Evolutionary conservation across 2,888 invertebrate species (phyloP), one percentile per base, ranked within the genome.

Genomic region (Abscondita cerata): DNA sequence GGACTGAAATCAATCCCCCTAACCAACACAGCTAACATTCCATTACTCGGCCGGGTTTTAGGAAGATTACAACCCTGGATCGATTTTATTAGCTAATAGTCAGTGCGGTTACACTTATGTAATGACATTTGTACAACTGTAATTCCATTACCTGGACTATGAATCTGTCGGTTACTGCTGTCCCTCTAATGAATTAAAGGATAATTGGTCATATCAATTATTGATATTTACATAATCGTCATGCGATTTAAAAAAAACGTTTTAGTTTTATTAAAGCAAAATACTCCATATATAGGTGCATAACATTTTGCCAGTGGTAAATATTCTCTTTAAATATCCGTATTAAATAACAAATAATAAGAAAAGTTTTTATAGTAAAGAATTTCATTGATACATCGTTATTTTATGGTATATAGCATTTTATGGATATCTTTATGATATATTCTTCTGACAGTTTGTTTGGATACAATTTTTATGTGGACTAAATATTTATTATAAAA

Each of bases 21-120:
- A 70, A 65, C 70, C 71, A 72, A 70, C 72, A 70, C 70, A 69
- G 59, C 62, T 59, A 61, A 59, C 72, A 72, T 74, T 75, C 74
- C 73, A 68, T 68, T 66, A 68, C 72, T 67, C 68, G 68, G 64
- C 64, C 64, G 73, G 73, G 72, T 75, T 77, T 77, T 76, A 75
- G 75, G 74, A 74, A 76, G 76, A 77, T 77, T 77, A 76, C 73
- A 68, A 68, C 67, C 55, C 70, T 68, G 72, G 73, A 78, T 79
- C 78, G 78, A 78, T 79, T 79, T 77, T 78, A 78, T 78, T 78
- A 78, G 78, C 77, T 78, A 78, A 79, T 78, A 78, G 78, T 75
- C 76, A 74, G 76, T 76, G 75, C 75, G 77, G 77, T 77, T 77
- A 78, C 77, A 78, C 76, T 78, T 77, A 77, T 77, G 78, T 78